Evolutionary conservation across 2,113 vertebrate species (phyloP), one percentile per base, ranked within the genome.

Genomic region (Deroptyus accipitrinus): DNA sequence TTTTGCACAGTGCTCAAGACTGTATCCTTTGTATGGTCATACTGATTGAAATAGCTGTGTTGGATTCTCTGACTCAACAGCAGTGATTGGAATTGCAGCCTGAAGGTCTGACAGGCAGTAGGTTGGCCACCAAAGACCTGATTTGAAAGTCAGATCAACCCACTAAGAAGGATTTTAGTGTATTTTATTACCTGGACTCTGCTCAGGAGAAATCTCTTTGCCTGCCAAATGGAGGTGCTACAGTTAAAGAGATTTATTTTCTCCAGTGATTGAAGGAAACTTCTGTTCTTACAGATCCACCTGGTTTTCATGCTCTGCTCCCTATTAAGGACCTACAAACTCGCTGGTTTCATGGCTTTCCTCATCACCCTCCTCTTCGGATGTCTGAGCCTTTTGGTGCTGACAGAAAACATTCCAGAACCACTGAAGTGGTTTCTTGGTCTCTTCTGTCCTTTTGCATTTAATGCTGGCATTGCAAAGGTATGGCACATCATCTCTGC

Each of bases 291-390:
- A 15, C 97, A 99, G 99, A 98, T 99, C 88, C 98, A 98, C 62
- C 98, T 99, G 96, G 98, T 98, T 89, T 99, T 99, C 97, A 97
- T 99, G 98, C 95, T 99, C 97, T 99, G 98, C 18, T 98, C 99
- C 17, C 81, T 99, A 37, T 97, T 99, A 51, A 98, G 98, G 97
- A 99, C 98, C 89, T 98, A 98, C 9, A 98, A 98, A 96, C 98
- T 99, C 7, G 97, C 97, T 11, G 97, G 98, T 89, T 98, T 98
- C 3, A 89, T 97, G 69, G 97, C 98, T 35, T 98, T 99, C 70
- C 97, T 99, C 97, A 96, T 99, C 92, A 99, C 97, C 3, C 95
- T 99, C 62, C 85, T 99, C 77, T 99, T 98, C 1, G 99, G 98
- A 35, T 98, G 97, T 86, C 94, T 99, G 95, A 99, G 99, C 19